phyloP scores from a whole-genome alignment of 2,888 invertebrate species.

The Anticlea derivata region DNA sequence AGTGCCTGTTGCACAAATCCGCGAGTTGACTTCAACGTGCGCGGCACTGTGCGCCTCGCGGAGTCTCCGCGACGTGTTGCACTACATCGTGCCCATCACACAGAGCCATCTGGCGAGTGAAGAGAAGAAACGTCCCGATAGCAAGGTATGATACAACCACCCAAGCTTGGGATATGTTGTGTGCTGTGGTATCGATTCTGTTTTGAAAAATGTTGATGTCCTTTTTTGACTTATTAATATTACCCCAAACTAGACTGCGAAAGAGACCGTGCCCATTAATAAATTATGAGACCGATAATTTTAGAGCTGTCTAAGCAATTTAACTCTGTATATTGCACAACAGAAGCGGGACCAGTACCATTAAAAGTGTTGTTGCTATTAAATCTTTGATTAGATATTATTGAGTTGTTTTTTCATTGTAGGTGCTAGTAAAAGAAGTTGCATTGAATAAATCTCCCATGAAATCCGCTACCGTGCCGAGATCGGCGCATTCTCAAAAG shows the following conservation, averaged over 20 bases:
- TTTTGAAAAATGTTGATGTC: no score
- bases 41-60: slow-evolving; percentile 90
- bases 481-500: slow-evolving; percentile 62
- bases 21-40: slow-evolving; percentile 86
- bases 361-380: no score
- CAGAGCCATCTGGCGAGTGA: slow-evolving; percentile 49
- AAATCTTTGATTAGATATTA: background rate
- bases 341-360: no score
- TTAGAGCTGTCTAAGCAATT: no score
- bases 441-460: slow-evolving; percentile 25
- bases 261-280: no score
- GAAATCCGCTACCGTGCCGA: slow-evolving; percentile 69
- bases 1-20: slow-evolving; percentile 55
- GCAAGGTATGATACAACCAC: slow-evolving; percentile 45
- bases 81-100: slow-evolving; percentile 70
- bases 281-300: no score
- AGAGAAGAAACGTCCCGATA: slow-evolving; percentile 55
- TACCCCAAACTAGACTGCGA: no score
- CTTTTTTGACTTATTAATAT: no score
- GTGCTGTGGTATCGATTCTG: no score
- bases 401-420: slow-evolving; percentile 16
- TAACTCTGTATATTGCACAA: no score
- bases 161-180: no score
- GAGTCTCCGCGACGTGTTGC: slow-evolving; percentile 68
- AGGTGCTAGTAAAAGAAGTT: slow-evolving; percentile 57